phyloP scores from a whole-genome alignment of 2,797 vertebrate species.

The Acrocephalus scirpaceus region DNA sequence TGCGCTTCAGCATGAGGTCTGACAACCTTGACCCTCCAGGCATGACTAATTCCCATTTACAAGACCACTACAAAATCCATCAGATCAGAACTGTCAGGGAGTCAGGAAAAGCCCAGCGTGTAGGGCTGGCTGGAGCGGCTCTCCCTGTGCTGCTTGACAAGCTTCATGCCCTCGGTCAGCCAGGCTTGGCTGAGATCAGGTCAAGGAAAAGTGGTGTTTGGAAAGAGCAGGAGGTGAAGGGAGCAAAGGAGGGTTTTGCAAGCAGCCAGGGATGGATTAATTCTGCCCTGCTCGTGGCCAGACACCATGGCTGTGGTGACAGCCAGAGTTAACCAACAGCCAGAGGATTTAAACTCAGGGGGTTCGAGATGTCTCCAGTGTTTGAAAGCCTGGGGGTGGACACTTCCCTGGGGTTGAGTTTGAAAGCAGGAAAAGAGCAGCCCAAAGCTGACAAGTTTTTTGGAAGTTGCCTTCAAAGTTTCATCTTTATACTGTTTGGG shows the following conservation, averaged over 20 bases:
- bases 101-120: not conserved
- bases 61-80: conserved; percentile 58
- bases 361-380: not conserved
- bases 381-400: not conserved
- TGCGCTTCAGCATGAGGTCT: conserved; percentile 67
- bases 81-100: conserved; percentile 49
- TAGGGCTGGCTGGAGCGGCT: conserved; percentile 17
- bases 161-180: not conserved
- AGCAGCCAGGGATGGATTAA: not conserved
- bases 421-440: not conserved
- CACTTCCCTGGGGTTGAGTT: not conserved
- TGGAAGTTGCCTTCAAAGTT: not conserved
- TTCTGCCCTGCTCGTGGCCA: not conserved
- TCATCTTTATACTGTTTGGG: not conserved
- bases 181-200: not conserved
- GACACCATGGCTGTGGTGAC: not conserved
- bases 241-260: not conserved
- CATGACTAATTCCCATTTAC: conserved; percentile 64
- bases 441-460: not conserved
- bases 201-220: not conserved
- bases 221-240: not conserved
- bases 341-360: not conserved
- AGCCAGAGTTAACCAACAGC: not conserved
- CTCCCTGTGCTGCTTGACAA: not conserved
- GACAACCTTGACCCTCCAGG: conserved; percentile 63